phyloP scores from a whole-genome alignment of 1,140 invertebrate genomes.

The Oncopodura yosiiana region DNA sequence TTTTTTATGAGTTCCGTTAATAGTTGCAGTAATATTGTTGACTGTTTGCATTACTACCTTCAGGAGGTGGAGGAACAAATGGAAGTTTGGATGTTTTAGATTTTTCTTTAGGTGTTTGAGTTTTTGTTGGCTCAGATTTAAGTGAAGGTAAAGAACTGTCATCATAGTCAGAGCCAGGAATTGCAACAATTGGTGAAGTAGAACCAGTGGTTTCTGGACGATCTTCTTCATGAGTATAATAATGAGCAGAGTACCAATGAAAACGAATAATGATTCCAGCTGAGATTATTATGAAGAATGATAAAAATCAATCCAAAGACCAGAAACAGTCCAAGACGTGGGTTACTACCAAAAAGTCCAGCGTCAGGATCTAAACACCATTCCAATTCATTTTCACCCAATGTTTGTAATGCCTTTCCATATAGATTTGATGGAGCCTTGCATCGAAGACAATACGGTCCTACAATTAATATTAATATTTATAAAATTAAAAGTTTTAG shows the following conservation, averaged over 20 bases:
- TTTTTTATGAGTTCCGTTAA: no score
- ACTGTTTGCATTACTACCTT: no score
- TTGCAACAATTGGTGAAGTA: no score
- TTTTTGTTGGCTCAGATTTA: no score
- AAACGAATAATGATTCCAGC: slow-evolving; percentile 40
- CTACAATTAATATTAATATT: not conserved
- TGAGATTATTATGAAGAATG: slow-evolving; percentile 38
- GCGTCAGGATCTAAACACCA: slow-evolving; percentile 12
- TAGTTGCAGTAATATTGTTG: no score
- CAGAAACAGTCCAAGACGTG: slow-evolving; percentile 37
- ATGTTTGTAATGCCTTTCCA: slow-evolving; percentile 19
- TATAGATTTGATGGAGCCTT: slow-evolving; percentile 15
- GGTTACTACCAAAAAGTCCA: slow-evolving; percentile 22
- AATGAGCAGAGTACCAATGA: slow-evolving; percentile 53
- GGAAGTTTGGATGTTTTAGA: no score
- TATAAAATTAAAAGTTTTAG: not conserved
- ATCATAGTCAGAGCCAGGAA: no score
- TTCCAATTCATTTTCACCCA: slow-evolving; percentile 25
- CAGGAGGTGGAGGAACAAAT: no score
- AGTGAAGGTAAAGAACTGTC: no score
- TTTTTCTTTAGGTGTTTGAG: no score
- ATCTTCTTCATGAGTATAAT: slow-evolving; percentile 63
- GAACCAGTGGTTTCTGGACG: no score
- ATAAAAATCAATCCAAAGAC: slow-evolving; percentile 36
- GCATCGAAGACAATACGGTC: slow-evolving; percentile 30